phyloP scores from a whole-genome alignment of 2,113 vertebrate genomes.

The Opisthocomus hoazin region DNA sequence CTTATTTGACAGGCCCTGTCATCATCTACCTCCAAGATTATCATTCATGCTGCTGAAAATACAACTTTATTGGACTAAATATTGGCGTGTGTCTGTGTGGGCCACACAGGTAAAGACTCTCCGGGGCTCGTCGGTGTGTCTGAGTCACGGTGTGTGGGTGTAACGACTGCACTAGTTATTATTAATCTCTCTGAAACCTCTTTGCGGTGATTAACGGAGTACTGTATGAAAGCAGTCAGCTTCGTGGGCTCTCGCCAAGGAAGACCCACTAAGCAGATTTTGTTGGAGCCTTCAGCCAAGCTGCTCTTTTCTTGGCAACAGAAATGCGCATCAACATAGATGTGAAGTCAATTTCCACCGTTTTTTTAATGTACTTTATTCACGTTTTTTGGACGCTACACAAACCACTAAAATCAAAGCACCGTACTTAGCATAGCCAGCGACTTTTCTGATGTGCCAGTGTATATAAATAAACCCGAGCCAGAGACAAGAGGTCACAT shows the following conservation, averaged over 20 bases:
- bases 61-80: slow-evolving; percentile 44
- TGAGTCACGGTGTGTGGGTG: slow-evolving; percentile 47
- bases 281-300: slow-evolving; percentile 49
- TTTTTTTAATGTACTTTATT: background rate
- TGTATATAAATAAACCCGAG: background rate
- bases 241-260: slow-evolving; percentile 32
- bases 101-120: slow-evolving; percentile 49
- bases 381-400: background rate
- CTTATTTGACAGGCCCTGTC: slow-evolving; percentile 38
- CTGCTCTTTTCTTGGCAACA: slow-evolving; percentile 60
- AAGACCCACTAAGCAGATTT: slow-evolving; percentile 57
- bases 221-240: slow-evolving; percentile 38
- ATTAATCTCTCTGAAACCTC: slow-evolving; percentile 57
- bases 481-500: background rate
- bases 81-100: slow-evolving; percentile 46
- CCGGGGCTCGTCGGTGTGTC: background rate
- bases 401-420: slow-evolving; percentile 10
- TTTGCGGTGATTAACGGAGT: slow-evolving; percentile 51
- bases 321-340: background rate
- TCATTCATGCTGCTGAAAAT: slow-evolving; percentile 39
- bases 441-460: background rate
- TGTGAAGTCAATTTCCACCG: background rate
- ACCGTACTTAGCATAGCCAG: background rate
- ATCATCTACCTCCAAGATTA: slow-evolving; percentile 7
- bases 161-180: slow-evolving; percentile 49